A percentile compares a stretch with the other conserved stretches of the same genome.
These are phyloP conservation scores for Idaea aversata DNA, from an alignment of 2,888 invertebrate genomes.

Conservation along the genomic window DNA sequence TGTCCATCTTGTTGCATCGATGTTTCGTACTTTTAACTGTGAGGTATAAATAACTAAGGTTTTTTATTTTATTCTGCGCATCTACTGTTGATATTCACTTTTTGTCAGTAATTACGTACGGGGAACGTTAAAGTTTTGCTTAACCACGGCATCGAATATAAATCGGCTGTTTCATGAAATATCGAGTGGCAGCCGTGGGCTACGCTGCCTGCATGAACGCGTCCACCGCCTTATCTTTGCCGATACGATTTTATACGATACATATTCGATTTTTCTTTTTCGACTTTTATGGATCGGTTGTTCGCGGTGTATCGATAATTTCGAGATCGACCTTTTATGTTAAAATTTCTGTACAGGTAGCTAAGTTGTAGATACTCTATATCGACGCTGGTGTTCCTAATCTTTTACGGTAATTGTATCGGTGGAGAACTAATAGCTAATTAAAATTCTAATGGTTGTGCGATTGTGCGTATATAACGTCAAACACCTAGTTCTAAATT, in stretches of 20 bases:
- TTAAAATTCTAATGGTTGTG: background rate
- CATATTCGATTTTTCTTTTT: slow-evolving; percentile 67
- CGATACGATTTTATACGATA: slow-evolving; percentile 75
- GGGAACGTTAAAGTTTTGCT: slow-evolving; percentile 70
- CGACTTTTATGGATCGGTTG: slow-evolving; percentile 75
- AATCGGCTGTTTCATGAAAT: slow-evolving; percentile 77
- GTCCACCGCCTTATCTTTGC: slow-evolving; percentile 71
- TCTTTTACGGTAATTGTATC: background rate
- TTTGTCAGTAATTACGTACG: slow-evolving; percentile 69
- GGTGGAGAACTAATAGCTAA: background rate
- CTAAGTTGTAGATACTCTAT: slow-evolving; percentile 6
- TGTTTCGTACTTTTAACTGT: background rate
- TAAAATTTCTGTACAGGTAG: slow-evolving; percentile 54
- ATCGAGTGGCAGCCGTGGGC: slow-evolving; percentile 74
- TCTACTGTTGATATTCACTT: slow-evolving; percentile 50
- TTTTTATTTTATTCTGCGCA: slow-evolving; percentile 22
- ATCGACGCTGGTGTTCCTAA: background rate
- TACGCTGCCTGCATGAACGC: slow-evolving; percentile 61
- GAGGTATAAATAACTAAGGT: background rate
- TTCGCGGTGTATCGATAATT: slow-evolving; percentile 74
- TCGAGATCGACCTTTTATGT: slow-evolving; percentile 64
- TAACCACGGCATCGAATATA: slow-evolving; percentile 68
- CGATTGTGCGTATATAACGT: background rate
- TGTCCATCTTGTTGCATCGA: background rate
- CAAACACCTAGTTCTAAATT: background rate